Evolutionary conservation across 2,888 invertebrate species (phyloP), one percentile per base, ranked within the genome.

Genomic region (Nomada goodeniana): DNA sequence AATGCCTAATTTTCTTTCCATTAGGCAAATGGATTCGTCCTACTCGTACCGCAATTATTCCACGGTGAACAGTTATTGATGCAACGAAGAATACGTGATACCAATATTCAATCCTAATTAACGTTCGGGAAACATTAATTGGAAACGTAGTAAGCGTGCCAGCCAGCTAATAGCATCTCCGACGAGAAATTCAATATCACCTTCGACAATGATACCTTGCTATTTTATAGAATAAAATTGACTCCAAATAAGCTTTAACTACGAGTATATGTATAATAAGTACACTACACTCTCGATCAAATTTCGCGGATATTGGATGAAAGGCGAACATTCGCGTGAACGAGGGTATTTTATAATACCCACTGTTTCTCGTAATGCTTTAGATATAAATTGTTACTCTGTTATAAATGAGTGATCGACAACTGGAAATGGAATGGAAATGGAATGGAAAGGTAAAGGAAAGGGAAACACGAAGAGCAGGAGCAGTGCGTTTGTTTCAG

Each of bases 1-100:
- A 64, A 57, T 13, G 23, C 29, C 60, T 65, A 53, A 76, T 70
- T 67, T 60, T 61, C 61, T 26, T 65, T 68, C 61, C 44, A 60
- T 68, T 75, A 75, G 36, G 57, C 57, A 42, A 65, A 44, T 73
- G 47, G 29, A 7, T 20, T 20, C 11, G 52, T 11, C 36, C 53
- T 29, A 67, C 29, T 29, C 53, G 9, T 15, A 53, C 2, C 18
- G 5, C 29, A 36, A 20, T 11, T 61, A 47, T 47, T 36, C 63
- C 44, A 42, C 42, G 52, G 5, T 42, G 42, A 69, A 23, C 47
- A 47, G 15, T 20, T 20, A 20, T 55, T 55, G n/a, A 20, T 55
- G 10, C 20, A 10, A 55, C 20, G 23, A 23, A 20, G 55, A 55
- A 55, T 47, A 47, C 47, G 15, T 15, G 47, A 15, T 47, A 15